These are phyloP conservation scores for Dione vanillae DNA, from an alignment of 2,888 invertebrate genomes.

Conservation along the genomic window DNA sequence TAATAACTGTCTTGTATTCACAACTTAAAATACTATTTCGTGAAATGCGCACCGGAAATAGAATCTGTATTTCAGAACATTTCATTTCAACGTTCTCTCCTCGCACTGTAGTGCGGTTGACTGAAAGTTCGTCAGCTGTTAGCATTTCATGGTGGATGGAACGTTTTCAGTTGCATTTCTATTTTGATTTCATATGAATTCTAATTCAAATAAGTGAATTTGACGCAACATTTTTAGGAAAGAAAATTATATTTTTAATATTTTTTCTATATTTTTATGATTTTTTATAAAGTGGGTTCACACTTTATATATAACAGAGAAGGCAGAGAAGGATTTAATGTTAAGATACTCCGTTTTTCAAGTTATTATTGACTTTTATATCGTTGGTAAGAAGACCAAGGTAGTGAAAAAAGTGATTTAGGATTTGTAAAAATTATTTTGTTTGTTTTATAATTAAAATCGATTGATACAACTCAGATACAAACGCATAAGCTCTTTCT, in stretches of 20 bases:
- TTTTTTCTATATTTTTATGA: neutral
- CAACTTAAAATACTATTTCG: neutral
- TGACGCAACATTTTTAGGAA: neutral
- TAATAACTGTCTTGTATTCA: neutral
- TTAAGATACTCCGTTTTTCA: no score
- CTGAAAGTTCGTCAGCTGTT: constrained; percentile 20
- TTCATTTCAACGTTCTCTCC: neutral
- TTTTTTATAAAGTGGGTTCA: no score
- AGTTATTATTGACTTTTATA: no score
- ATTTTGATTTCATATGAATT: neutral
- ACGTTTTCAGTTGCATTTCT: neutral
- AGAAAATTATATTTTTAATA: neutral
- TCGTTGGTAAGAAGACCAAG: no score
- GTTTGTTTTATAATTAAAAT: no score
- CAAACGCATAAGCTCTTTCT: no score
- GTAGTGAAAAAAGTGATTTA: no score
- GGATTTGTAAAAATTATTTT: no score
- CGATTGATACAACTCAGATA: no score
- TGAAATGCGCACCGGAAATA: constrained; percentile 19
- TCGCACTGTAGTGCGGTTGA: constrained; percentile 7
- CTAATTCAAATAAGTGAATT: neutral
- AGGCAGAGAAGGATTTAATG: no score
- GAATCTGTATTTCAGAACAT: neutral
- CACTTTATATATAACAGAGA: no score
- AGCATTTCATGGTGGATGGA: neutral